Percentiles rank a stretch among this genome's conserved stretches.
Conservation (phyloP, 92 coral and sea anemone genomes). For the Zoanthus solanderi region DNA sequence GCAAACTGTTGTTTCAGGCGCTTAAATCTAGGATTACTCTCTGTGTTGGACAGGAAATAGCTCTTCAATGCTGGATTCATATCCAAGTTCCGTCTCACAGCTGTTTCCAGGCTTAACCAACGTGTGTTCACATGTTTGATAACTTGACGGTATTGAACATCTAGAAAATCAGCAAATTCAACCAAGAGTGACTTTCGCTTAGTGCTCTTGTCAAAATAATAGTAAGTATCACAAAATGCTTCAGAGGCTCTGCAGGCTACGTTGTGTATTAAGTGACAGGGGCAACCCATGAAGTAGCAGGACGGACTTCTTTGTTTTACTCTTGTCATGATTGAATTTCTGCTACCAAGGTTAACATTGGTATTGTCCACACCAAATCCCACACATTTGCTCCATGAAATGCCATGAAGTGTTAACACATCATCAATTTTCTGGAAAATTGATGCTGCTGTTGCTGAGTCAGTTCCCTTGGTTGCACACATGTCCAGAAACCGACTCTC, state of each 20-base stretch:
- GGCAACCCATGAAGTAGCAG: slow-evolving; percentile 69
- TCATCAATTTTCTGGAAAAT: slow-evolving; percentile 53
- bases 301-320: slow-evolving; percentile 51
- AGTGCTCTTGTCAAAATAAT: slow-evolving; percentile 55
- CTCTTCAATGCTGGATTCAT: slow-evolving; percentile 52
- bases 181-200: slow-evolving; percentile 24
- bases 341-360: slow-evolving; percentile 47
- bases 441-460: slow-evolving; percentile 59
- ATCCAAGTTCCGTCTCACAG: slow-evolving; percentile 47
- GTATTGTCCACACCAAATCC: slow-evolving; percentile 66
- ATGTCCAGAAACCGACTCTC: slow-evolving; percentile 54
- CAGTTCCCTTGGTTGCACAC: slow-evolving; percentile 55
- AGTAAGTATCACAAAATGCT: slow-evolving; percentile 40
- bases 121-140: slow-evolving; percentile 39
- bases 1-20: slow-evolving; percentile 51
- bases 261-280: slow-evolving; percentile 57
- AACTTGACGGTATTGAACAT: slow-evolving; percentile 33
- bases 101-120: slow-evolving; percentile 43
- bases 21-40: slow-evolving; percentile 40
- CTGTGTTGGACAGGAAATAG: slow-evolving; percentile 41
- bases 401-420: slow-evolving; percentile 35
- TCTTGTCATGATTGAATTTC: slow-evolving; percentile 67
- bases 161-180: slow-evolving; percentile 39
- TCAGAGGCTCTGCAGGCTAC: slow-evolving; percentile 64
- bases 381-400: slow-evolving; percentile 54